These are phyloP conservation scores for Thalassophryne amazonica DNA, from an alignment of 2,797 vertebrate species.

Conservation along the genomic window DNA sequence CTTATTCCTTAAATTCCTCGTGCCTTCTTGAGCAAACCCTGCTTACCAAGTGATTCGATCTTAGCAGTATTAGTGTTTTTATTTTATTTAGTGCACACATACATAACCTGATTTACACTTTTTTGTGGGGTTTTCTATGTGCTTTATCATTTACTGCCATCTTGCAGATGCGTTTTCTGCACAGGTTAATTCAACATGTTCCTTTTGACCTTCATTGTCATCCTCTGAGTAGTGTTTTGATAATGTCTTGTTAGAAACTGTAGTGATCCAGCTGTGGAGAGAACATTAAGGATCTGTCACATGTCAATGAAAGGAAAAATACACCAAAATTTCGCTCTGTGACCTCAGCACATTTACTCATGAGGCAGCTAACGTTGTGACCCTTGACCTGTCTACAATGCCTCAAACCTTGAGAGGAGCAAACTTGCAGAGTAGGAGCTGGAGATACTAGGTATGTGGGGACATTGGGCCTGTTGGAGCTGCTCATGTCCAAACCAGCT, in stretches of 20 bases:
- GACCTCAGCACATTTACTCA: background rate
- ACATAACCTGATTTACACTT: background rate
- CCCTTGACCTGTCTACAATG: constrained; percentile 10
- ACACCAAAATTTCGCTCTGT: background rate
- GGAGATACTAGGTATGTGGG: constrained; percentile 1
- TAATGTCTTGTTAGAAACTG: constrained; percentile 6
- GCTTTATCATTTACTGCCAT: background rate
- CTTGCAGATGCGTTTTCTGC: background rate
- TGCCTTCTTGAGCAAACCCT: background rate
- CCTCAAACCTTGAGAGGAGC: constrained; percentile 1
- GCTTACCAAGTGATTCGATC: background rate
- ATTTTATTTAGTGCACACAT: background rate
- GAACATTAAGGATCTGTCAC: constrained; percentile 6
- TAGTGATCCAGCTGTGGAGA: constrained; percentile 2
- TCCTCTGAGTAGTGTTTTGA: constrained; percentile 14
- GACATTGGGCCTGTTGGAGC: constrained; percentile 12
- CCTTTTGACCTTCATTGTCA: background rate
- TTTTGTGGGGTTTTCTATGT: background rate
- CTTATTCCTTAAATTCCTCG: background rate
- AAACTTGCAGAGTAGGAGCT: constrained; percentile 13
- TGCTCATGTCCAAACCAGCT: constrained; percentile 13
- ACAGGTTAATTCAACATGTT: constrained; percentile 18
- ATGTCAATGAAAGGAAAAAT: constrained; percentile 10
- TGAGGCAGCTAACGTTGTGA: background rate
- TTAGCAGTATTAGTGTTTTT: background rate